Evolutionary conservation across 1,140 invertebrate genomes (phyloP).

Genomic region (Drosophila albomicans): DNA sequence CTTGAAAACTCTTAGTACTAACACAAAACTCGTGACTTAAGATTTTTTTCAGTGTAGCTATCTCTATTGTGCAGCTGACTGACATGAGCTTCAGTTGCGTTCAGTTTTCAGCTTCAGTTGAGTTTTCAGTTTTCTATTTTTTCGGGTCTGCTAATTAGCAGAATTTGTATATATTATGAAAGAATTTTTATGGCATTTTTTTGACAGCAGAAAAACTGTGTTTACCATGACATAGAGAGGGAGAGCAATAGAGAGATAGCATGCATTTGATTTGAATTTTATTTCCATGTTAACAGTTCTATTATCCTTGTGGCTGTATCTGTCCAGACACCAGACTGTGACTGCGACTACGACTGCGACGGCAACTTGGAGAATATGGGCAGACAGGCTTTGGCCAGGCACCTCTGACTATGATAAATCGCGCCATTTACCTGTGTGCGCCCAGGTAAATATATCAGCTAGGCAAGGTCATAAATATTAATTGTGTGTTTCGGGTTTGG

Average conservation of each 20-base stretch:
- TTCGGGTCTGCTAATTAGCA: conserved; percentile 78
- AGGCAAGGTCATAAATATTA: conserved; percentile 83
- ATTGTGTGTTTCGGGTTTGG: conserved; percentile 64
- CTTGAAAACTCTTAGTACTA: too few species aligned
- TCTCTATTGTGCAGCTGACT: conserved; percentile 44
- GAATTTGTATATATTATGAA: conserved; percentile 71
- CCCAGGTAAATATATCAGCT: conserved; percentile 80
- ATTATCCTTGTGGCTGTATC: conserved; percentile 79
- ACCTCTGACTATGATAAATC: conserved; percentile 70
- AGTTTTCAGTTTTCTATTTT: conserved; percentile 13
- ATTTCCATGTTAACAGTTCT: conserved; percentile 82
- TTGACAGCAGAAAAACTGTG: conserved; percentile 4
- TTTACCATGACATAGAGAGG: neutral
- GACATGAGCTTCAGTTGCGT: conserved; percentile 54
- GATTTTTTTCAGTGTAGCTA: neutral
- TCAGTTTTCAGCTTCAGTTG: conserved; percentile 15
- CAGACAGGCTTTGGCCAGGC: conserved; percentile 1
- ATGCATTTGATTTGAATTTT: conserved; percentile 75
- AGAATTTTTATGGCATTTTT: neutral
- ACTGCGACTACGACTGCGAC: conserved; percentile 1
- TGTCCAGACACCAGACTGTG: conserved; percentile 13
- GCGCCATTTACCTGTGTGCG: conserved; percentile 79
- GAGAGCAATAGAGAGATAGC: conserved; percentile 26
- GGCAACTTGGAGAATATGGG: neutral
- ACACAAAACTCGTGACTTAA: too few species aligned